Percentiles rank a stretch among this genome's conserved stretches.
Conservation (phyloP, 2,888 invertebrate genomes). For the Nebria salina region DNA sequence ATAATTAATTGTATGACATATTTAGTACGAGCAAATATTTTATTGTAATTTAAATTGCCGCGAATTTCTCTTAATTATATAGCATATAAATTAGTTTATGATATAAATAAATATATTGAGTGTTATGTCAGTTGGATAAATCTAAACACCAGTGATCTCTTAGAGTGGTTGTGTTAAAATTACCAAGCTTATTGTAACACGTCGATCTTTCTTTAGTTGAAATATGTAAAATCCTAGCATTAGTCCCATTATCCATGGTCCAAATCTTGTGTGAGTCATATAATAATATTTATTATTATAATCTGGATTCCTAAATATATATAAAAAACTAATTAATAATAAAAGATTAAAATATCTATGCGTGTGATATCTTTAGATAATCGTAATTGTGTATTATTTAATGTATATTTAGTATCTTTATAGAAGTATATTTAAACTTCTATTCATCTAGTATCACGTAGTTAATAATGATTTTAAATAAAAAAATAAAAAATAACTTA, state of each 20-base stretch:
- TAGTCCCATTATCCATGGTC: constrained; percentile 36
- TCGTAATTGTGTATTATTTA: no score
- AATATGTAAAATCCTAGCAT: constrained; percentile 35
- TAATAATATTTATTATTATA: constrained; percentile 14
- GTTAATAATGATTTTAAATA: no score
- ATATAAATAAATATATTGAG: not conserved
- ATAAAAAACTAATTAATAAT: constrained; percentile 5
- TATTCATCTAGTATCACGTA: no score
- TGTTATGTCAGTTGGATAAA: constrained; percentile 2
- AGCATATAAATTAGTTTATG: no score
- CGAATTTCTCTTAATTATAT: no score
- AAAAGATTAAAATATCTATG: no score
- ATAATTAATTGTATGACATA: not conserved
- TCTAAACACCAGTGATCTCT: no score
- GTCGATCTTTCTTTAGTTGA: constrained; percentile 25
- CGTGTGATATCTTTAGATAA: no score
- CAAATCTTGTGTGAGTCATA: constrained; percentile 29
- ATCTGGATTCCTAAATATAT: not conserved
- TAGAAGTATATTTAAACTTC: not conserved
- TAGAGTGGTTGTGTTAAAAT: not conserved
- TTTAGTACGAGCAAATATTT: not conserved
- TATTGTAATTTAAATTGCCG: not conserved
- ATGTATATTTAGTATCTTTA: not conserved
- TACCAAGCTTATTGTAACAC: constrained; percentile 16
- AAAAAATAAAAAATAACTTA: constrained; percentile 4